phyloP scores from a whole-genome alignment of 2,113 vertebrate genomes.

The Chauna torquata region DNA sequence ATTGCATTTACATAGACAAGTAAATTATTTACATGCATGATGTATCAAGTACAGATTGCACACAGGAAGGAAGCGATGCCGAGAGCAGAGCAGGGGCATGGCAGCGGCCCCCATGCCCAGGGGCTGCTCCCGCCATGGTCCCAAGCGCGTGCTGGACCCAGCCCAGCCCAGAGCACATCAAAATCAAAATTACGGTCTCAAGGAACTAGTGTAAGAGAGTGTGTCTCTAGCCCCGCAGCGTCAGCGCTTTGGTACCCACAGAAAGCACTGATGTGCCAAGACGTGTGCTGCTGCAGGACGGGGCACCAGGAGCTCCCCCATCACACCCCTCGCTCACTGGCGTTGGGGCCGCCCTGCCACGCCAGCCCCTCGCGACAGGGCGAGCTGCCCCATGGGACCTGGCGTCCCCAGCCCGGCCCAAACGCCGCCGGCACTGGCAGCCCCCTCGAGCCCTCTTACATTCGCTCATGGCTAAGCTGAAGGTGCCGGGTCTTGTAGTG shows the following conservation, averaged over 20 bases:
- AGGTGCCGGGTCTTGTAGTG: background rate
- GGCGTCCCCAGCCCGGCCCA: accelerated
- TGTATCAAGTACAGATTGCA: accelerated
- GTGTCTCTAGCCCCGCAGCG: accelerated
- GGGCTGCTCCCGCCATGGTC: no score
- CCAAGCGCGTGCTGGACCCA: no score
- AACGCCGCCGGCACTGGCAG: no score
- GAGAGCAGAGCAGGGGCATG: background rate
- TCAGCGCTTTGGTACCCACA: accelerated
- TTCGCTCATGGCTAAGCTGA: accelerated
- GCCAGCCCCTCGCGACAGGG: no score
- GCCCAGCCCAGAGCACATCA: no score
- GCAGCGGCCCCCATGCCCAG: no score
- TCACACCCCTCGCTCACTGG: background rate
- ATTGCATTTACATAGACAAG: background rate
- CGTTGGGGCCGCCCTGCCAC: no score
- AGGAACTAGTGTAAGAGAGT: accelerated
- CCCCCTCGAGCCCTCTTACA: no score
- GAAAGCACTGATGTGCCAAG: accelerated
- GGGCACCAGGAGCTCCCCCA: background rate
- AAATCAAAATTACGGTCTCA: background rate
- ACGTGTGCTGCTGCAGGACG: accelerated
- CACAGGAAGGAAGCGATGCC: accelerated
- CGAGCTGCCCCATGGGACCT: accelerated
- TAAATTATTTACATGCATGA: background rate